Evolutionary conservation across 2,113 vertebrate genomes (phyloP).

Genomic region (Cisticola juncidis): DNA sequence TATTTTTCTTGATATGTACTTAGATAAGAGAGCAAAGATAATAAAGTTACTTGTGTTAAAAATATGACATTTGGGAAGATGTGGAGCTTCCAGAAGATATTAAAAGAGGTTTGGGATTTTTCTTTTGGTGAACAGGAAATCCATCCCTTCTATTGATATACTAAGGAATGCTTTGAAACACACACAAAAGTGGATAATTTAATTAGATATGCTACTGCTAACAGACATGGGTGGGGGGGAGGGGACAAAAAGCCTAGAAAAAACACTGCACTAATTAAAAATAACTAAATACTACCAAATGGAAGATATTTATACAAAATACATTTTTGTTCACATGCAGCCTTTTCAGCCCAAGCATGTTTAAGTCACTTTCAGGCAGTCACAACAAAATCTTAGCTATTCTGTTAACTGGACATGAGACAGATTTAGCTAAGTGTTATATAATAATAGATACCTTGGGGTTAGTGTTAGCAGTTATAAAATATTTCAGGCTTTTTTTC

Average conservation of each 20-base stretch:
- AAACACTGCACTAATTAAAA: constrained; percentile 45
- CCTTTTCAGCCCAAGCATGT: background rate
- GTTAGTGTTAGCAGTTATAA: background rate
- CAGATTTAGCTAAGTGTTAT: background rate
- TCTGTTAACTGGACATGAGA: background rate
- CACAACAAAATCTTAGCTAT: constrained; percentile 13
- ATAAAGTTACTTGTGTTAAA: constrained; percentile 2
- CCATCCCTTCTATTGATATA: background rate
- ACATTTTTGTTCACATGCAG: background rate
- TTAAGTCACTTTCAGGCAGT: background rate
- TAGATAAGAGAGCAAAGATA: background rate
- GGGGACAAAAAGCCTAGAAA: background rate
- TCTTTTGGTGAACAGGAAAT: constrained; percentile 40
- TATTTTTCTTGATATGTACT: background rate
- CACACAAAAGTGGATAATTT: constrained; percentile 18
- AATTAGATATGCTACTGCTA: constrained; percentile 35
- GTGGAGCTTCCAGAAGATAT: constrained; percentile 13
- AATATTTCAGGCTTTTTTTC: background rate
- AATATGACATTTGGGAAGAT: background rate
- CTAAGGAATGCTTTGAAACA: constrained; percentile 59
- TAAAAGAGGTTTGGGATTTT: constrained; percentile 2
- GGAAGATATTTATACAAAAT: background rate
- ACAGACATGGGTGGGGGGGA: background rate
- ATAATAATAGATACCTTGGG: background rate
- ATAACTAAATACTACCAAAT: constrained; percentile 3